phyloP scores from a whole-genome alignment of 2,797 vertebrate species.

The Monodelphis domestica region DNA sequence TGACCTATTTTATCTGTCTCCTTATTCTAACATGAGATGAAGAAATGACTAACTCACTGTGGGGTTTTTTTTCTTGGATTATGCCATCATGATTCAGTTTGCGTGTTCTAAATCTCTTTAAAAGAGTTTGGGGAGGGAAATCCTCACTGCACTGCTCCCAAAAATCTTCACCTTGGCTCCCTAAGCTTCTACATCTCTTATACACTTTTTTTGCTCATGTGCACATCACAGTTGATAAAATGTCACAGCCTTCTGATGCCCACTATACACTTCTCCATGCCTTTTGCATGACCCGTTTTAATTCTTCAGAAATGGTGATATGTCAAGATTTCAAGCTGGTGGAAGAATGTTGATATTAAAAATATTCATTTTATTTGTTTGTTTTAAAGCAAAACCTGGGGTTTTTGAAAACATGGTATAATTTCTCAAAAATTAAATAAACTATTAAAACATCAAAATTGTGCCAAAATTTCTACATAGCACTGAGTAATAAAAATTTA shows the following conservation, averaged over 20 bases:
- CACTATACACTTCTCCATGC: not conserved
- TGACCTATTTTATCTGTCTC: not conserved
- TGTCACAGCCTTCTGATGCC: no score
- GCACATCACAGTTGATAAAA: not conserved
- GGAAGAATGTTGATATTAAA: not conserved
- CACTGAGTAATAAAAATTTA: not conserved
- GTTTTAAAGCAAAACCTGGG: not conserved
- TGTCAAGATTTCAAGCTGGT: not conserved
- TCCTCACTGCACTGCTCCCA: not conserved
- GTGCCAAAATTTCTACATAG: not conserved
- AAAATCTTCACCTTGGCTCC: not conserved
- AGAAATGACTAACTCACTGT: not conserved
- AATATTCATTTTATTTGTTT: not conserved
- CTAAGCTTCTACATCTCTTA: not conserved
- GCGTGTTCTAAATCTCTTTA: not conserved
- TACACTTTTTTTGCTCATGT: not conserved
- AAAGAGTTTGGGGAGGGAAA: not conserved
- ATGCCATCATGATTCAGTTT: not conserved
- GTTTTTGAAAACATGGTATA: not conserved
- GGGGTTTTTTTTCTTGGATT: not conserved
- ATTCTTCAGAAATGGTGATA: not conserved
- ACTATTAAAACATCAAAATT: not conserved
- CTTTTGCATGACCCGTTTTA: not conserved
- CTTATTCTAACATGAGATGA: not conserved
- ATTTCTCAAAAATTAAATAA: not conserved